Percentiles rank a stretch among this genome's conserved stretches.
These are phyloP conservation scores for Agrochola litura DNA, from an alignment of 2,888 invertebrate species.

Conservation along the genomic window DNA sequence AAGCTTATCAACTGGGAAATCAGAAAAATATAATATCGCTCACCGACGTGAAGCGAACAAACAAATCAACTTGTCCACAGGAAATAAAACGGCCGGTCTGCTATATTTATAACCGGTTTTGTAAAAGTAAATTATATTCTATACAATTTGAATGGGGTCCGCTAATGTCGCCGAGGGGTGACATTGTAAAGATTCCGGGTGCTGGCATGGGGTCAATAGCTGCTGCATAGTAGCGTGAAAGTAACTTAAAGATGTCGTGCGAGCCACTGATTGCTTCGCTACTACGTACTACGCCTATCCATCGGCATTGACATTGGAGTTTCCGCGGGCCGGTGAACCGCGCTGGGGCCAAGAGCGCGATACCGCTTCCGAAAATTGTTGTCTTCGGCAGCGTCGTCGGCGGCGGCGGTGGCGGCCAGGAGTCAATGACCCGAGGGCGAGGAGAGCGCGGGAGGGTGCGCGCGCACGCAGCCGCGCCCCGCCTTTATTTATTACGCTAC, in stretches of 20 bases:
- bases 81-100: slow-evolving; percentile 72
- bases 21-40: slow-evolving; percentile 62
- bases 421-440: slow-evolving; percentile 89
- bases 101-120: slow-evolving; percentile 77
- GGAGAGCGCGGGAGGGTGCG: slow-evolving; percentile 89
- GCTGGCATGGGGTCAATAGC: slow-evolving; percentile 78
- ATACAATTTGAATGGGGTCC: slow-evolving; percentile 39
- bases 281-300: slow-evolving; percentile 68
- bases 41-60: slow-evolving; percentile 61
- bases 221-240: slow-evolving; percentile 69
- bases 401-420: slow-evolving; percentile 74
- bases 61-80: slow-evolving; percentile 68
- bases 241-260: slow-evolving; percentile 57
- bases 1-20: slow-evolving; percentile 38
- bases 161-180: slow-evolving; percentile 64
- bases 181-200: slow-evolving; percentile 71
- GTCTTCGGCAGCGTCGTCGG: slow-evolving; percentile 80
- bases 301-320: slow-evolving; percentile 88
- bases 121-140: slow-evolving; percentile 68
- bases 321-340: slow-evolving; percentile 69
- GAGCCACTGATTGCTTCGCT: slow-evolving; percentile 23
- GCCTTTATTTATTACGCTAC: slow-evolving; percentile 91
- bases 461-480: slow-evolving; percentile 90
- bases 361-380: slow-evolving; percentile 82
- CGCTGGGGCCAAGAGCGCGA: slow-evolving; percentile 81